Percentiles rank a stretch among this genome's conserved stretches.
These are phyloP conservation scores for Hemibagrus guttatus DNA, from an alignment of 2,797 vertebrate species.

Conservation along the genomic window DNA sequence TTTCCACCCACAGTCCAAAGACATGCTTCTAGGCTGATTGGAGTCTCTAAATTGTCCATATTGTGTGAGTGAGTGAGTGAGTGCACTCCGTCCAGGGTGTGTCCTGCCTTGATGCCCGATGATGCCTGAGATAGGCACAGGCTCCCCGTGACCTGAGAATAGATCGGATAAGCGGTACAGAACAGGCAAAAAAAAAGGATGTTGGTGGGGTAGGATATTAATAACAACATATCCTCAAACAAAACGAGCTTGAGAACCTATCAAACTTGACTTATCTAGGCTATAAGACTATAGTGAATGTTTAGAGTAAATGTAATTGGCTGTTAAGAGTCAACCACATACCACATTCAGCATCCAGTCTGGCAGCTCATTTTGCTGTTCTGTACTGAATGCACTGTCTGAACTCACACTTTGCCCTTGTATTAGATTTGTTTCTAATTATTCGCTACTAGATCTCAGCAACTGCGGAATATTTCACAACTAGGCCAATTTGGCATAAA, in stretches of 20 bases:
- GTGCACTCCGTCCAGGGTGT: too few species aligned
- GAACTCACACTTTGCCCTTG: neutral
- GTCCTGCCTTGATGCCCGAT: too few species aligned
- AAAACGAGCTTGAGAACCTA: neutral
- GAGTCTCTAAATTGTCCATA: too few species aligned
- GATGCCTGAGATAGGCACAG: too few species aligned
- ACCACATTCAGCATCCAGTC: neutral
- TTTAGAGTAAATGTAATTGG: neutral
- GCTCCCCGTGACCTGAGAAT: too few species aligned
- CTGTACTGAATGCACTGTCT: neutral
- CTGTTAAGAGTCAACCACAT: neutral
- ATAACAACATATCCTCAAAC: neutral
- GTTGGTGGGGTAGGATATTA: neutral
- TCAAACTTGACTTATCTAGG: neutral
- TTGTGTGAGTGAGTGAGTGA: constrained; percentile 2
- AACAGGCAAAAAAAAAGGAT: too few species aligned
- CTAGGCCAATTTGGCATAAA: neutral
- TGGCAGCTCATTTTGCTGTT: neutral
- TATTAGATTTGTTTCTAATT: neutral
- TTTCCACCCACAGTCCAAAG: too few species aligned
- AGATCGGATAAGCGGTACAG: too few species aligned
- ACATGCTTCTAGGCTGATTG: too few species aligned
- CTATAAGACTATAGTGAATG: constrained; percentile 1
- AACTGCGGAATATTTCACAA: neutral
- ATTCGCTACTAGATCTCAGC: neutral